These are phyloP conservation scores for Drosophila rubida DNA, from an alignment of 2,888 invertebrate species.

Conservation along the genomic window DNA sequence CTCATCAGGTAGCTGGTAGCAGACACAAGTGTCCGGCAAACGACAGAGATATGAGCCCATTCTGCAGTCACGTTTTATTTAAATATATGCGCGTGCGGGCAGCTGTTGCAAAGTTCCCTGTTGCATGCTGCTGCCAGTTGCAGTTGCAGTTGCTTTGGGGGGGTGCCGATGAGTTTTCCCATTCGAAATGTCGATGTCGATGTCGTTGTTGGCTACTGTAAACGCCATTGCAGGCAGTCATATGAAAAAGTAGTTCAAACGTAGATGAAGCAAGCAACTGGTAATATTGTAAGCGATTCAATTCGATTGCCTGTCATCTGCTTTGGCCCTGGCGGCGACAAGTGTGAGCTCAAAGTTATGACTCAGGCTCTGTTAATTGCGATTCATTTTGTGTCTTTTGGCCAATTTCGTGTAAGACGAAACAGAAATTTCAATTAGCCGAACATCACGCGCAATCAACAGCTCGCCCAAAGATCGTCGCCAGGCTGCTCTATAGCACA, in stretches of 20 bases:
- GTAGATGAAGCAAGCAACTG: conserved; percentile 19
- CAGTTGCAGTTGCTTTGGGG: conserved; percentile 24
- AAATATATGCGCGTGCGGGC: conserved; percentile 82
- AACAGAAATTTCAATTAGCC: conserved; percentile 73
- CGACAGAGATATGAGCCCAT: conserved; percentile 80
- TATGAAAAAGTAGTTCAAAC: conserved; percentile 50
- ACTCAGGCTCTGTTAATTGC: conserved; percentile 62
- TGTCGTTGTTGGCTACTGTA: conserved; percentile 61
- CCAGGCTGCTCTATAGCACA: background rate
- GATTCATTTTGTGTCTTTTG: conserved; percentile 8
- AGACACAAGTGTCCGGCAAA: conserved; percentile 81
- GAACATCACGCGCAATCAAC: conserved; percentile 79
- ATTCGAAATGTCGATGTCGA: conserved; percentile 11
- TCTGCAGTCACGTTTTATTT: conserved; percentile 80
- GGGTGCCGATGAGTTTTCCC: conserved; percentile 65
- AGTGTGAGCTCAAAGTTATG: conserved; percentile 68
- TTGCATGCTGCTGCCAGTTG: conserved; percentile 13
- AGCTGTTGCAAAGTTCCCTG: conserved; percentile 49
- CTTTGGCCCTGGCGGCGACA: conserved; percentile 60
- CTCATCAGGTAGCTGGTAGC: conserved; percentile 79
- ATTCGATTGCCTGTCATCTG: conserved; percentile 24
- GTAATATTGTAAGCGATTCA: background rate
- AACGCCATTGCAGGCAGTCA: conserved; percentile 10
- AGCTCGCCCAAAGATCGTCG: conserved; percentile 43
- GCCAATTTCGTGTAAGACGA: conserved; percentile 39